phyloP scores from a whole-genome alignment of 1,140 invertebrate species.

The Leucophenga varia region DNA sequence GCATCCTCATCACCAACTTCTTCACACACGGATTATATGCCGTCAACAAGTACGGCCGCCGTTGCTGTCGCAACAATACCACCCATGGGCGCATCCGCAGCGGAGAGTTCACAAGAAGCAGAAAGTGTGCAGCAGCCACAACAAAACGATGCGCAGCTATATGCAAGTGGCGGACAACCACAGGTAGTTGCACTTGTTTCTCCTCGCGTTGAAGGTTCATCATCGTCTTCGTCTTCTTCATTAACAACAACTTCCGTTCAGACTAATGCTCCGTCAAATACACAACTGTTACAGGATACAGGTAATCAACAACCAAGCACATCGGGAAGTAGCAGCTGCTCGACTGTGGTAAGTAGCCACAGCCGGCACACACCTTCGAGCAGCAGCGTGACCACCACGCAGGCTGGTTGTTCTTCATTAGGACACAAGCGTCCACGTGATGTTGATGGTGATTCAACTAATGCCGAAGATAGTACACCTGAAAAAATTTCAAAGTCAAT shows the following conservation, averaged over 20 bases:
- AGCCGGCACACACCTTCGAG: slow-evolving; percentile 61
- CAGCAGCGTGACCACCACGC: slow-evolving; percentile 66
- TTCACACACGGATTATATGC: slow-evolving; percentile 70
- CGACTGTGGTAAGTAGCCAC: slow-evolving; percentile 57
- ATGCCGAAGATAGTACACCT: slow-evolving; percentile 58
- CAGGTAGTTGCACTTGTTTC: slow-evolving; percentile 74
- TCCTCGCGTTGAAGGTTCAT: slow-evolving; percentile 66
- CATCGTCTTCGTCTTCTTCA: slow-evolving; percentile 12
- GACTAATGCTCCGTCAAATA: slow-evolving; percentile 37
- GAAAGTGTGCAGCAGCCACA: slow-evolving; percentile 49
- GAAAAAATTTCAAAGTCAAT: slow-evolving; percentile 54
- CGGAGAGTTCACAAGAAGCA: slow-evolving; percentile 55
- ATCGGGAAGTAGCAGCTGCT: slow-evolving; percentile 45
- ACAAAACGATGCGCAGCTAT: slow-evolving; percentile 43
- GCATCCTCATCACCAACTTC: slow-evolving; percentile 62
- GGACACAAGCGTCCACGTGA: slow-evolving; percentile 62
- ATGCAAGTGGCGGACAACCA: slow-evolving; percentile 58
- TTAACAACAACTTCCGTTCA: slow-evolving; percentile 35
- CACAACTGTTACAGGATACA: slow-evolving; percentile 55
- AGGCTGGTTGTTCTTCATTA: slow-evolving; percentile 52
- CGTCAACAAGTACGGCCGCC: slow-evolving; percentile 66
- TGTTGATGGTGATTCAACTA: slow-evolving; percentile 61
- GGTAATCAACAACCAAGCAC: slow-evolving; percentile 56
- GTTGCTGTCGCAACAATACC: slow-evolving; percentile 58
- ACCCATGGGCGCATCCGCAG: slow-evolving; percentile 54